These are phyloP conservation scores for Nymphalis polychloros DNA, from an alignment of 2,888 invertebrate species.

Conservation along the genomic window DNA sequence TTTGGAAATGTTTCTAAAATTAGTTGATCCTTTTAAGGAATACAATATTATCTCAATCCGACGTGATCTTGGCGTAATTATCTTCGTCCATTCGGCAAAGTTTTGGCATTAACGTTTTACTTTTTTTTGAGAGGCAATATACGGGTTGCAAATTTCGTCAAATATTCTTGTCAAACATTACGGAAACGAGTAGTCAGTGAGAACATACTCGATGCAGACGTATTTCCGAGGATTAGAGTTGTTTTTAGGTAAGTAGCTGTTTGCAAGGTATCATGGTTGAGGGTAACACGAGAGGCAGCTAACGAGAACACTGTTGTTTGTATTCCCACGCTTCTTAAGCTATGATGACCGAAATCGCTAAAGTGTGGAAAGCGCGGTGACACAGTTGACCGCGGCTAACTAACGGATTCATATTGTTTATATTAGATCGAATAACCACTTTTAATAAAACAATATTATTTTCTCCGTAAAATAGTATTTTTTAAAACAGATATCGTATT, in stretches of 20 bases:
- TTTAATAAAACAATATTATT: not conserved
- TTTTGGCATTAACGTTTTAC: too few species aligned
- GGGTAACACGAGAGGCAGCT: slow-evolving; percentile 59
- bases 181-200: not conserved
- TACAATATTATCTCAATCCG: too few species aligned
- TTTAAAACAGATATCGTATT: too few species aligned
- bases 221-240: slow-evolving; percentile 4
- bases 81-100: too few species aligned
- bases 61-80: too few species aligned
- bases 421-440: not conserved
- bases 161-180: not conserved
- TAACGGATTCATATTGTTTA: slow-evolving; percentile 22
- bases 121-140: too few species aligned
- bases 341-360: slow-evolving; percentile 49
- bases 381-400: slow-evolving; percentile 50
- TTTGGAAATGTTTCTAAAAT: too few species aligned
- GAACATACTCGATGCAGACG: not conserved
- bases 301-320: slow-evolving; percentile 68
- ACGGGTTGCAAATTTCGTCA: too few species aligned
- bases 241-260: not conserved
- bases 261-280: slow-evolving; percentile 8
- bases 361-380: slow-evolving; percentile 48
- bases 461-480: too few species aligned
- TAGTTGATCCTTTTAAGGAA: too few species aligned
- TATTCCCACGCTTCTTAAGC: slow-evolving; percentile 70